phyloP scores from a whole-genome alignment of 2,113 vertebrate genomes.

The Phylloscopus trochiloides region DNA sequence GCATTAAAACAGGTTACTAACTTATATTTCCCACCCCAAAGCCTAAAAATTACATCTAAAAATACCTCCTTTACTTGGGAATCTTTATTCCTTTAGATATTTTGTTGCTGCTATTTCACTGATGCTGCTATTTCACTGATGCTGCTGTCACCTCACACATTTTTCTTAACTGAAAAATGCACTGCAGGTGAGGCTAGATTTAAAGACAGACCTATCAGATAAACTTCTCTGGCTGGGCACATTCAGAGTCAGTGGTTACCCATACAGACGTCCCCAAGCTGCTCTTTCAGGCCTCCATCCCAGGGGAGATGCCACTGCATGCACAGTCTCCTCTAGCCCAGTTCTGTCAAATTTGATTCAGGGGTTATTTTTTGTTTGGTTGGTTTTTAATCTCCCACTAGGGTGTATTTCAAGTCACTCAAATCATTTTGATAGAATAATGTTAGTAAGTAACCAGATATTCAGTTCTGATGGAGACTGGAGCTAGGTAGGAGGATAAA shows the following conservation, averaged over 20 bases:
- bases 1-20: background rate
- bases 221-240: background rate
- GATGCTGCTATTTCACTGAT: background rate
- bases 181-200: background rate
- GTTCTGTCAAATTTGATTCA: background rate
- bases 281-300: background rate
- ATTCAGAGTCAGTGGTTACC: background rate
- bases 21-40: background rate
- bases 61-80: background rate
- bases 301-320: accelerated
- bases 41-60: background rate
- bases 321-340: background rate
- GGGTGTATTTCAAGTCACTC: background rate
- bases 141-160: background rate
- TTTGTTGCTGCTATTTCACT: background rate
- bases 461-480: background rate
- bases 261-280: background rate
- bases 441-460: background rate
- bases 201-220: background rate
- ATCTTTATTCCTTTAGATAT: background rate
- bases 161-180: background rate
- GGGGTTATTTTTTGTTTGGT: background rate
- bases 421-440: background rate
- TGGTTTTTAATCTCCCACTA: background rate
- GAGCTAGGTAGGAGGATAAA: background rate